A percentile compares a stretch with the other conserved stretches of the same genome.
These are phyloP conservation scores for Eutrigla gurnardus DNA, from an alignment of 2,797 vertebrate genomes.

Conservation along the genomic window DNA sequence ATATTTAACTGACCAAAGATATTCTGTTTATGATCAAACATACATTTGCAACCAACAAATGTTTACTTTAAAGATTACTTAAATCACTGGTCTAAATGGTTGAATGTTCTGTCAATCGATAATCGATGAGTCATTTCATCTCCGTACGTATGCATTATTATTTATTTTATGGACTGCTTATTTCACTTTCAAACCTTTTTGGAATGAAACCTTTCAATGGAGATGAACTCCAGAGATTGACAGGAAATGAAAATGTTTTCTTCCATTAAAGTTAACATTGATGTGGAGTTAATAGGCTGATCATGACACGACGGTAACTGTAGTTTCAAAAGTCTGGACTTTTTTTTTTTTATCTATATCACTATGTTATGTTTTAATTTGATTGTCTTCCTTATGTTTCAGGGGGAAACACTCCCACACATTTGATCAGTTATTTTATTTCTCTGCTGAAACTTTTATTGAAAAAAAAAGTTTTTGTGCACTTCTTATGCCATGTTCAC, in stretches of 20 bases:
- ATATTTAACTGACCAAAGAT: not conserved
- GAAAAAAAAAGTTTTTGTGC: slow-evolving; percentile 6
- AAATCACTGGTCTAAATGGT: not conserved
- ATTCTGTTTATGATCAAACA: not conserved
- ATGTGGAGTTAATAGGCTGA: not conserved
- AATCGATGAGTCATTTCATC: too few species aligned
- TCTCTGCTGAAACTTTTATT: slow-evolving; percentile 13
- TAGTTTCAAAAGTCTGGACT: not conserved
- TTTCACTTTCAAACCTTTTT: not conserved
- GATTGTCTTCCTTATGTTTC: slow-evolving; percentile 54
- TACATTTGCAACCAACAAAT: not conserved
- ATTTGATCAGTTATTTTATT: not conserved
- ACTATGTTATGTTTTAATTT: slow-evolving; percentile 36
- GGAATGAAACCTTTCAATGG: not conserved
- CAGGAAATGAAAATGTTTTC: slow-evolving; percentile 2
- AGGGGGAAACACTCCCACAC: not conserved
- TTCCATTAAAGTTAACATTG: not conserved
- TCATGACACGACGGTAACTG: not conserved
- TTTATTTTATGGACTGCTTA: not conserved
- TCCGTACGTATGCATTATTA: too few species aligned
- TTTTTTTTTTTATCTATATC: not conserved
- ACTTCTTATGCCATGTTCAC: not conserved
- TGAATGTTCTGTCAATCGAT: too few species aligned
- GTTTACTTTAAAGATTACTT: not conserved
- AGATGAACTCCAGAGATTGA: not conserved